phyloP scores from a whole-genome alignment of 2,113 vertebrate genomes.

The human (Homo sapiens) region DNA sequence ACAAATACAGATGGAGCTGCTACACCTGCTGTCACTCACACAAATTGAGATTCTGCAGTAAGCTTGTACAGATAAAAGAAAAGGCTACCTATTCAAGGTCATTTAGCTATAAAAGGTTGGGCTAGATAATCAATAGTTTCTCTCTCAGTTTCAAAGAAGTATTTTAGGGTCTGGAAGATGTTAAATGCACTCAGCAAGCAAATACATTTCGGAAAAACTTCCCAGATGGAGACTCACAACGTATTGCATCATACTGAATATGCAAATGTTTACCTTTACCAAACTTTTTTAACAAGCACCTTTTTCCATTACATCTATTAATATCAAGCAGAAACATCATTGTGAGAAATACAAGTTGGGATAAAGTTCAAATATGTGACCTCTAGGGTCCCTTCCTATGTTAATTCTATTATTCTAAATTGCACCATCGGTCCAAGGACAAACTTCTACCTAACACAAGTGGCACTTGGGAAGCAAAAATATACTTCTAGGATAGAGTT shows the following conservation, averaged over 20 bases:
- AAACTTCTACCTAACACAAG: constrained; percentile 45
- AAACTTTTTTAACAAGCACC: background rate
- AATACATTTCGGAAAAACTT: background rate
- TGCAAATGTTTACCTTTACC: background rate
- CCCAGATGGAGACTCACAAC: background rate
- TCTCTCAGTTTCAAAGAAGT: constrained; percentile 14
- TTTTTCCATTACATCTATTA: background rate
- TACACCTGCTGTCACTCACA: background rate
- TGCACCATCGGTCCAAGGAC: background rate
- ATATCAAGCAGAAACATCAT: background rate
- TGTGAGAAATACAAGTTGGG: background rate
- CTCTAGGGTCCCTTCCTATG: background rate
- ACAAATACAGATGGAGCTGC: background rate
- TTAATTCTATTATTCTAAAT: constrained; percentile 16
- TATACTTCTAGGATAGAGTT: background rate
- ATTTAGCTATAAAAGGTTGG: background rate
- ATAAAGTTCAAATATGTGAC: background rate
- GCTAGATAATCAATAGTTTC: background rate
- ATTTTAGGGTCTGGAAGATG: background rate
- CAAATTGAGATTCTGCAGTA: background rate
- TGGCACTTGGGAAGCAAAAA: background rate
- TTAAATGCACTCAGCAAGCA: background rate
- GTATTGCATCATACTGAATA: background rate
- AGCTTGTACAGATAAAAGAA: background rate
- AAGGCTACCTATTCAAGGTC: background rate